Evolutionary conservation across 2,888 invertebrate genomes (phyloP).

Genomic region (Tryphoninae sp.): DNA sequence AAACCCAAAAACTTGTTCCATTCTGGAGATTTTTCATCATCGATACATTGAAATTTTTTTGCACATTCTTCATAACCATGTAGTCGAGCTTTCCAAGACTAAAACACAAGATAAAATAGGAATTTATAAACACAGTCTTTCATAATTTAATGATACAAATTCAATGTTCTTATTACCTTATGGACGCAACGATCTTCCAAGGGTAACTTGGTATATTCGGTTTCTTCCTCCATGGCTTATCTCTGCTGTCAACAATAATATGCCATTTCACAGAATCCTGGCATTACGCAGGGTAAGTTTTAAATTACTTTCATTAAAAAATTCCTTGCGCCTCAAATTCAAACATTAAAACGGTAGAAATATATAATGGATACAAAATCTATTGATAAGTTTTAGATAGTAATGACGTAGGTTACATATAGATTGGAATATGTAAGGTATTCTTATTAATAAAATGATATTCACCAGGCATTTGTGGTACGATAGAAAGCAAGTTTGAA

Average conservation of each 20-base stretch:
- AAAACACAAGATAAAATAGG: constrained; percentile 61
- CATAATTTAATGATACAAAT: constrained; percentile 22
- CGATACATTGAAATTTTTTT: constrained; percentile 92
- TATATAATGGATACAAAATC: too few species aligned
- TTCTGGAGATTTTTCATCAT: constrained; percentile 96
- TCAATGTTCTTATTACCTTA: constrained; percentile 83
- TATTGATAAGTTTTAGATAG: too few species aligned
- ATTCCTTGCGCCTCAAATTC: too few species aligned
- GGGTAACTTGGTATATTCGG: constrained; percentile 92
- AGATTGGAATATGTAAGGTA: too few species aligned
- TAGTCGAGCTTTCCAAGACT: constrained; percentile 97
- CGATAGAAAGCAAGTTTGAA: too few species aligned
- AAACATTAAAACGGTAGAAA: too few species aligned
- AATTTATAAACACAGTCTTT: constrained; percentile 40
- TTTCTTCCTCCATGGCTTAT: constrained; percentile 90
- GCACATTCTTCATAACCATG: constrained; percentile 97
- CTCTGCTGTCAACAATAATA: constrained; percentile 15
- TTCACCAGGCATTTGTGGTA: too few species aligned
- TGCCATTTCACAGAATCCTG: constrained; percentile 1
- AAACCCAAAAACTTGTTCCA: constrained; percentile 95
- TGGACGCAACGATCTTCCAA: constrained; percentile 96
- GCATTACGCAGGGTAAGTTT: not conserved
- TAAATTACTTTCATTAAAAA: not conserved
- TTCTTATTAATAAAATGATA: too few species aligned
- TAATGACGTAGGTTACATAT: too few species aligned